Base-by-base conservation (phyloP, 1,140 invertebrate genomes). In the Macrobrachium nipponense region DNA sequence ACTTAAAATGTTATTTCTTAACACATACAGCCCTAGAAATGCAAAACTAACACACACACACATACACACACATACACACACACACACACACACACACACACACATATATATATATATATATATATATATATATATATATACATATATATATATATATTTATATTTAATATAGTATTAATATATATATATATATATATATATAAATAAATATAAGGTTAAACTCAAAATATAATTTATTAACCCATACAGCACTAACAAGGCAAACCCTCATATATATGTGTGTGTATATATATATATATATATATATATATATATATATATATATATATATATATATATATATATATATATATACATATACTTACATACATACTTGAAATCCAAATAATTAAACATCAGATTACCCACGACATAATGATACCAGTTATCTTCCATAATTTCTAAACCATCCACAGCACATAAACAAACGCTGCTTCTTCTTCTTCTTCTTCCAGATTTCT, bases 141-240 rank as follows among this genome's bases (percentile, higher is more conserved):
- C 17, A 66, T 23, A 66, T 66, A 66, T 4, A 66, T 23, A 66
- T 23, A 66, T 23, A 66, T 20, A 66, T 23, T 43, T 44, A 77
- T 36, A 77, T 36, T 44, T 44, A 77, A 15, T 44, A 15, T n/a
- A n/a, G n/a, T n/a, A n/a, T n/a, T n/a, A n/a, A 77, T 51, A 77
- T 51, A 77, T 51, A 77, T 51, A 77, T 51, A 77, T 51, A 77
- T 51, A 77, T 51, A 77, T 51, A 77, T 51, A 77, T 51, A 77
- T 51, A 77, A 17, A 58, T 51, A 77, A 17, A 77, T 51, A 77
- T 51, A 77, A n/a, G n/a, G n/a, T n/a, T n/a, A n/a, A n/a, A n/a
- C n/a, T n/a, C n/a, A n/a, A n/a, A n/a, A n/a, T n/a, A n/a, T n/a
- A n/a, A n/a, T n/a, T n/a, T n/a, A n/a, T n/a, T n/a, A n/a, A n/a